Base-by-base conservation (phyloP, 2,113 vertebrate species). In the Lepisosteus osseus region DNA sequence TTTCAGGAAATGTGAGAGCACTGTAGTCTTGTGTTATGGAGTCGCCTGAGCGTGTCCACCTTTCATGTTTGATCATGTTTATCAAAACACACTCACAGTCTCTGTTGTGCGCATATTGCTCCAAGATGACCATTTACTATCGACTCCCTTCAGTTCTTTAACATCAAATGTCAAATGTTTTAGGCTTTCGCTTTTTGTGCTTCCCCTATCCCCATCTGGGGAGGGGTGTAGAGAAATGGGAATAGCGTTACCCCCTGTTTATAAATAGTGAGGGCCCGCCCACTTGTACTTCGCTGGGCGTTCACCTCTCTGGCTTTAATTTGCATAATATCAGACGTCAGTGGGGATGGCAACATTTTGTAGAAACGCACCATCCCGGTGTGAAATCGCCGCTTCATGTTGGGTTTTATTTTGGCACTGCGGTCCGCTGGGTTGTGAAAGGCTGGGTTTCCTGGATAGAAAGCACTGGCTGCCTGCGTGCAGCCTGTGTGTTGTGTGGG, bases 251-350 rank as follows among this genome's bases (percentile, higher is more conserved):
- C 79, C 61, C 75, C 40, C 29, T 54, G 7, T 77, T 73, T 83
- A 83, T 83, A 77, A 83, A 83, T 83, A 81, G 78, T 71, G 41
- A 67, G 68, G 51, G 54, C 44, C 74, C 82, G 74, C 78, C 79
- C 78, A 63, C 75, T 57, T 69, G 65, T 67, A 65, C 68, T 56
- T 65, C 57, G 61, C 17, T 47, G 68, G 62, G 67, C 59, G 69
- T 69, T 67, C 29, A 29, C 29, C 11, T 12, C 1, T 59, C n/a
- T 0, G 56, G 7, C n/a, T 72, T 72, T 65, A 70, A 66, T 71
- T 75, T 75, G 70, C 70, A 75, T 12, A 55, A 6, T 54, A 17
- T 68, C 40, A 12, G 13, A 62, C 8, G 54, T 55, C 17, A 65
- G 54, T 61, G 47, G 15, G 44, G 45, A 40, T 64, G 56, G 41